A percentile compares a stretch with the other conserved stretches of the same genome.
These are phyloP conservation scores for Cichladusa arquata DNA, from an alignment of 2,113 vertebrate genomes.

Conservation along the genomic window DNA sequence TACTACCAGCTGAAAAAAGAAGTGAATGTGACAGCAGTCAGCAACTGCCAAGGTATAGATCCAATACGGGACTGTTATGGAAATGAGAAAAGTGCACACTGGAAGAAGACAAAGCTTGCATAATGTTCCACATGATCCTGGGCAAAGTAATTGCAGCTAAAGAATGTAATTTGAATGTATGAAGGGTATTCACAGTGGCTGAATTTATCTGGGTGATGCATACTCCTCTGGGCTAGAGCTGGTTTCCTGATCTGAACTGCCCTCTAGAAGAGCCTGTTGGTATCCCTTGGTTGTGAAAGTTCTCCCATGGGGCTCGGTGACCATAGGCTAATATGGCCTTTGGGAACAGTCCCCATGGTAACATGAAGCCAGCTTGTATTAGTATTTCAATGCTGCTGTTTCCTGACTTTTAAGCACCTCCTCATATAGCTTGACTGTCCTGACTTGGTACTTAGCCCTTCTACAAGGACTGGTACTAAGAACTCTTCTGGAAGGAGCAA, in stretches of 20 bases:
- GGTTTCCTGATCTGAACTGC: neutral
- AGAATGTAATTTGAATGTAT: neutral
- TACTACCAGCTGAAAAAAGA: neutral
- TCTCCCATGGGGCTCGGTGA: neutral
- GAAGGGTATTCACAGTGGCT: neutral
- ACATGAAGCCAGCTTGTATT: neutral
- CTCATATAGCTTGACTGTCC: neutral
- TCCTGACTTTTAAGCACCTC: neutral
- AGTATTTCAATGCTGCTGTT: neutral
- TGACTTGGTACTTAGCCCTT: neutral
- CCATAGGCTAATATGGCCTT: neutral
- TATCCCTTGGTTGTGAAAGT: neutral
- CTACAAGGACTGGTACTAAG: neutral
- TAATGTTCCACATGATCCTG: neutral
- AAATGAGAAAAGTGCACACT: constrained; percentile 1
- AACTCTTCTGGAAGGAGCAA: neutral
- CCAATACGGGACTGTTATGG: neutral
- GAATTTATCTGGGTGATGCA: neutral
- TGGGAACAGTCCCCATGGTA: constrained; percentile 27
- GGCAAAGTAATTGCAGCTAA: neutral
- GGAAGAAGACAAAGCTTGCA: neutral
- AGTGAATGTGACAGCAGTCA: neutral
- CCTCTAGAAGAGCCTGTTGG: neutral
- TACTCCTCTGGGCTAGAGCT: neutral
- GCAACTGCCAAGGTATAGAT: neutral